A percentile compares a stretch with the other conserved stretches of the same genome.
phyloP scores from a whole-genome alignment of 2,113 vertebrate genomes.

The Hiodon alosoides region DNA sequence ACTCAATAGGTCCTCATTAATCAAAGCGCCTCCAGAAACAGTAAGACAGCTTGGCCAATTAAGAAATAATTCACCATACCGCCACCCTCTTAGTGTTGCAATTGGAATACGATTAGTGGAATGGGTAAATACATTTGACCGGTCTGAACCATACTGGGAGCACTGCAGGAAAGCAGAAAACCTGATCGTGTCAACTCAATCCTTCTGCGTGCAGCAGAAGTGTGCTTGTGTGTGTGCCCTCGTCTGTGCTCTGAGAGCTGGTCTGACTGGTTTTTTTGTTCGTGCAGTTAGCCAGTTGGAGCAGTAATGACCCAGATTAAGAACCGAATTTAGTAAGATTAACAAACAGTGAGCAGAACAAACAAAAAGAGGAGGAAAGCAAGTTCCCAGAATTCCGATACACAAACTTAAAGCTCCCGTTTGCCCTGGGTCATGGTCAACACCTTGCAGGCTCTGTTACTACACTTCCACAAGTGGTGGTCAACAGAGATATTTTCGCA shows the following conservation, averaged over 20 bases:
- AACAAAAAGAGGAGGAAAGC: constrained; percentile 30
- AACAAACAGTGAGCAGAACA: not conserved
- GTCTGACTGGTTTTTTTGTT: constrained; percentile 20
- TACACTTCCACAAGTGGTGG: too few relatives aligned
- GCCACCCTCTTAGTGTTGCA: too few relatives aligned
- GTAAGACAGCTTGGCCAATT: too few relatives aligned
- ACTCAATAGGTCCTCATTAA: too few relatives aligned
- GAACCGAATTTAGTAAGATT: constrained; percentile 19
- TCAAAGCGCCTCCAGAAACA: too few relatives aligned
- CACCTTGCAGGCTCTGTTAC: too few relatives aligned
- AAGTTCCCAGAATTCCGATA: constrained; percentile 16
- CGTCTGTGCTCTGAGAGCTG: not conserved
- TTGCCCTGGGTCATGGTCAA: too few relatives aligned
- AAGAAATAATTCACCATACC: too few relatives aligned
- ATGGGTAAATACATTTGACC: too few relatives aligned
- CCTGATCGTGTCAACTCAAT: not conserved
- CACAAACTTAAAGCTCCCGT: not conserved
- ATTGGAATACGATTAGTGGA: too few relatives aligned
- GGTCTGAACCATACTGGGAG: too few relatives aligned
- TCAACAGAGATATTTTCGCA: too few relatives aligned
- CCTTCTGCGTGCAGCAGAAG: not conserved
- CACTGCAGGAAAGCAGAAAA: not conserved
- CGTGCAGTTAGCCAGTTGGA: constrained; percentile 3
- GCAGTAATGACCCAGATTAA: constrained; percentile 36
- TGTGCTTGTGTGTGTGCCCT: constrained; percentile 2